Evolutionary conservation across 2,113 vertebrate species (phyloP).

Genomic region (Eupsittula cactorum): DNA sequence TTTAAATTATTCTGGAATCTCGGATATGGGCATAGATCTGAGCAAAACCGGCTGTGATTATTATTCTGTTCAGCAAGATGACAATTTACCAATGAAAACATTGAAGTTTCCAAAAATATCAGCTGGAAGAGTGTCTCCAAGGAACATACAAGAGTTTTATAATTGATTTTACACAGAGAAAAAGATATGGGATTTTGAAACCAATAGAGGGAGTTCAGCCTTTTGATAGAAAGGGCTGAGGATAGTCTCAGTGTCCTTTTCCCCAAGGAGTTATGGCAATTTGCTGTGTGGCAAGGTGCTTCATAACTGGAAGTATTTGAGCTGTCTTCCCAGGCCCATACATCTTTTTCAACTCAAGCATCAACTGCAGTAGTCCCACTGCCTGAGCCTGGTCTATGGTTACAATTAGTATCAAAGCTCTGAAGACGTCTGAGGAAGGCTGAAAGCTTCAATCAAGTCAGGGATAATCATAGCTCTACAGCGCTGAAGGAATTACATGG

Average conservation of each 20-base stretch:
- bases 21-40: not conserved
- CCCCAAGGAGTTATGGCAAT: not conserved
- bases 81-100: not conserved
- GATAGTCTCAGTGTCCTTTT: not conserved
- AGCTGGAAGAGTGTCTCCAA: not conserved
- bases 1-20: not conserved
- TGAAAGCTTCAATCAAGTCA: not conserved
- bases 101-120: not conserved
- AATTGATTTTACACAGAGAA: not conserved
- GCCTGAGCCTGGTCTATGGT: not conserved
- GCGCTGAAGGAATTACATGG: not conserved
- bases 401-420: not conserved
- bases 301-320: not conserved
- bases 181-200: not conserved
- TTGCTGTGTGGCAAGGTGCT: not conserved
- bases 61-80: not conserved
- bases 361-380: not conserved
- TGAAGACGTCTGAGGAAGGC: not conserved
- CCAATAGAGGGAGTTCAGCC: not conserved
- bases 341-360: not conserved
- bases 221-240: not conserved
- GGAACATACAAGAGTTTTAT: not conserved
- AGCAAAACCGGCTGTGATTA: not conserved
- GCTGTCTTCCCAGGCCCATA: not conserved
- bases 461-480: not conserved